Base-by-base conservation (phyloP, 2,888 invertebrate species). In the Prionchulus punctatus region DNA sequence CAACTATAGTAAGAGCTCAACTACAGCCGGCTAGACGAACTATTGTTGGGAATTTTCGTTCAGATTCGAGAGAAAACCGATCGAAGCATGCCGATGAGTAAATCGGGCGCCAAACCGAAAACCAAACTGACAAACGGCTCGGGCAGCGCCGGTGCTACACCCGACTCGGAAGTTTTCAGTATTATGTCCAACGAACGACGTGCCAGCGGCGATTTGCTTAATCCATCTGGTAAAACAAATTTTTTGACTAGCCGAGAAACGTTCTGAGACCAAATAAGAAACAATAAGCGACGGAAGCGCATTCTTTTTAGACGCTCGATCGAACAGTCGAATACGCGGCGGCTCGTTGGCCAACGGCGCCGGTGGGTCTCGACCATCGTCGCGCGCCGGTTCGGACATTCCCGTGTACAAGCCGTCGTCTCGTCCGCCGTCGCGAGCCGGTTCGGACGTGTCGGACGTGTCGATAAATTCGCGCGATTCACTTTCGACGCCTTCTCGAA, bases 41-140 rank as follows among this genome's bases (percentile, higher is more conserved):
- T 7, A n/a, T 27, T 51, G 7, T 51, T 7, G 27, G 31, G 48
- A n/a, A 49, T 15, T 49, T 3, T 23, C 7, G 53, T 48, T 26
- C 47, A 91, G 90, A 87, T 91, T 59, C 82, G 90, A 67, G 92
- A 92, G 76, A 82, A 90, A 67, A 90, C 90, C 47, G 84, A 81
- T 59, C 81, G 89, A 66, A 90, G 90, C 57, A 84, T 88, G 62
- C 90, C 91, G 50, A 90, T 92, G 90, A 63, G 61, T 30, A 25
- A 27, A 27, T 12, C 45, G 12, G 23, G 23, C 45, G 23, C 18
- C 12, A 7, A n/a, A n/a, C 23, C 12, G 4, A 12, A 23, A 7
- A 12, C 12, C 23, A 23, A 36, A 36, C 36, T 12, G 18, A 36
- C 36, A 45, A 45, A 45, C 23, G 47, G 18, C 47, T 21, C 15